phyloP scores from a whole-genome alignment of 2,888 invertebrate genomes.

The Tethea ocularis region DNA sequence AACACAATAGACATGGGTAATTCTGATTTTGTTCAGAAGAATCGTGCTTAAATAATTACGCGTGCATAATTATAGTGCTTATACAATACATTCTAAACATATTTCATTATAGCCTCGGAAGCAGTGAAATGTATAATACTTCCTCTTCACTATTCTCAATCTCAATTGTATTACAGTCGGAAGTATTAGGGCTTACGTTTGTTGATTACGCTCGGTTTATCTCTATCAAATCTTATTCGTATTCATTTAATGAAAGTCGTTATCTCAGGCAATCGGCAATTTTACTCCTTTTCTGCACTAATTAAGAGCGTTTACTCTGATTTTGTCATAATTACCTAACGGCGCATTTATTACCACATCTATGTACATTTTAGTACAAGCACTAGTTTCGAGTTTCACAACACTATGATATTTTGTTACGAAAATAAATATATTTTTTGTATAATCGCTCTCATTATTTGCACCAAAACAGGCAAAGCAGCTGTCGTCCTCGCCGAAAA shows the following conservation, averaged over 20 bases:
- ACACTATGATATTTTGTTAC: not conserved
- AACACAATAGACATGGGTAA: not conserved
- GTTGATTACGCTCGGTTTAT: constrained; percentile 71
- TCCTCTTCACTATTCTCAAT: constrained; percentile 53
- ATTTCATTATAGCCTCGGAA: constrained; percentile 32
- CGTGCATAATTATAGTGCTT: too few species aligned
- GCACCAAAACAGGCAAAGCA: constrained; percentile 19
- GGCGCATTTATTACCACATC: constrained; percentile 21
- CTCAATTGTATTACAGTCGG: constrained; percentile 58
- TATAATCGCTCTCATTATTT: constrained; percentile 28
- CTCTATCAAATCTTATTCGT: constrained; percentile 64
- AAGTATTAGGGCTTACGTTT: constrained; percentile 61
- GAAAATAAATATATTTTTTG: constrained; percentile 12
- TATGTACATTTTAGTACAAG: constrained; percentile 9
- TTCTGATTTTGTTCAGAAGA: too few species aligned
- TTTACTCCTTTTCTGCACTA: constrained; percentile 32
- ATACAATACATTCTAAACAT: constrained; percentile 13
- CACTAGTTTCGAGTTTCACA: not conserved
- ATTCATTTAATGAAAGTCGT: constrained; percentile 69
- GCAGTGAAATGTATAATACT: constrained; percentile 49
- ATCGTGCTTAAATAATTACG: too few species aligned
- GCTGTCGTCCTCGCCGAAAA: constrained; percentile 26
- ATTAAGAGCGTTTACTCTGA: constrained; percentile 27
- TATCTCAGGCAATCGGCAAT: constrained; percentile 27
- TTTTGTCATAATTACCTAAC: constrained; percentile 38